Conservation (phyloP, 1,140 invertebrate genomes). For the Drosophila mauritiana region DNA sequence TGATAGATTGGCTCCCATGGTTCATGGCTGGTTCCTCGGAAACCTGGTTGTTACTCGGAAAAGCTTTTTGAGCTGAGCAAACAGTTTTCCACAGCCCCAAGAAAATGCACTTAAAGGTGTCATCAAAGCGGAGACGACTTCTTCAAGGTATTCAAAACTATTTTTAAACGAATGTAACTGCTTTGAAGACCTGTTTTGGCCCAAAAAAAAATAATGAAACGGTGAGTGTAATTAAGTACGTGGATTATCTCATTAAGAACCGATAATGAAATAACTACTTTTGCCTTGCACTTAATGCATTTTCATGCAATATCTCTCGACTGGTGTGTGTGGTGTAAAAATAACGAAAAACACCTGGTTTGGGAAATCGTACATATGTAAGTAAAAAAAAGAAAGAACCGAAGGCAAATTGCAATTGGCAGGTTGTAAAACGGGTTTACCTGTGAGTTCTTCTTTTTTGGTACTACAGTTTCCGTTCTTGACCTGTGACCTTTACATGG, state of each 20-base stretch:
- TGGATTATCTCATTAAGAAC: too few species aligned
- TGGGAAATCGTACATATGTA: background rate
- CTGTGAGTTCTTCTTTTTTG: conserved; percentile 47
- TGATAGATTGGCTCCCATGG: conserved; percentile 11
- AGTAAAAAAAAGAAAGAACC: conserved; percentile 5
- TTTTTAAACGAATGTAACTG: background rate
- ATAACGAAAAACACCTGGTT: background rate
- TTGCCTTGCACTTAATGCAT: background rate
- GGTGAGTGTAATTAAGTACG: background rate
- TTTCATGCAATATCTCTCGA: background rate
- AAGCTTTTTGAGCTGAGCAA: conserved; percentile 30
- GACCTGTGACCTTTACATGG: conserved; percentile 69
- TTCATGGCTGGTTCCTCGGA: conserved; percentile 6
- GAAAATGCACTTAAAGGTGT: conserved; percentile 6
- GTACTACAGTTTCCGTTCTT: conserved; percentile 50
- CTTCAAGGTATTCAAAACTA: background rate
- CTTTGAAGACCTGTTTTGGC: background rate
- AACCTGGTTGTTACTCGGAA: conserved; percentile 1
- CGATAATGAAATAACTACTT: background rate
- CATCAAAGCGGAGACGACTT: background rate
- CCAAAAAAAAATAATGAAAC: background rate
- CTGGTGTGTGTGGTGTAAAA: background rate
- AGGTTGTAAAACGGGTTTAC: conserved; percentile 71
- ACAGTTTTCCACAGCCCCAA: conserved; percentile 5
- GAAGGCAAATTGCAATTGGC: conserved; percentile 45